phyloP scores from a whole-genome alignment of 2,797 vertebrate species.

The Geotrypetes seraphini region DNA sequence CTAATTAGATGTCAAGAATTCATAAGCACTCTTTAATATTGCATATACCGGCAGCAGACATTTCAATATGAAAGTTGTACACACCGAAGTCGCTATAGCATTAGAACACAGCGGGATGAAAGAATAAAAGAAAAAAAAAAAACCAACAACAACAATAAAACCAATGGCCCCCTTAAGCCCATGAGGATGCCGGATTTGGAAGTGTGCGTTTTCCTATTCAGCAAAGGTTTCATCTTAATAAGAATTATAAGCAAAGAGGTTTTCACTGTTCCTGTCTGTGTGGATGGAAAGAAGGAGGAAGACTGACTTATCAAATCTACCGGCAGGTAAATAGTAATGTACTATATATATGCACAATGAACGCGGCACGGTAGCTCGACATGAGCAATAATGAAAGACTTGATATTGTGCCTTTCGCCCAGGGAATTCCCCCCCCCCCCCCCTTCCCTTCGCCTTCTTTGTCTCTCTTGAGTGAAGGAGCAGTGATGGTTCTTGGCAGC shows the following conservation, averaged over 20 bases:
- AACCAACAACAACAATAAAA: too few relatives aligned
- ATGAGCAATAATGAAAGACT: constrained; percentile 76
- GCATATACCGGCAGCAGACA: constrained; percentile 94
- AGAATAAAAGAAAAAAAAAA: constrained; percentile 66
- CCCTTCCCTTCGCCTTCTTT: constrained; percentile 45
- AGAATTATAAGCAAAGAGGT: constrained; percentile 64
- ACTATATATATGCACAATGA: constrained; percentile 81
- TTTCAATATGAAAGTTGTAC: constrained; percentile 95
- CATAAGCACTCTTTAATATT: constrained; percentile 99
- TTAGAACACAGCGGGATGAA: constrained; percentile 70
- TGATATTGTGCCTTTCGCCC: constrained; percentile 65
- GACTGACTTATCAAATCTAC: constrained; percentile 71
- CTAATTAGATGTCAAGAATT: constrained; percentile 99
- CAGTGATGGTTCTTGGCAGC: constrained; percentile 65
- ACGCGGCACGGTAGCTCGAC: constrained; percentile 69
- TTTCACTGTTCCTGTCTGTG: constrained; percentile 40
- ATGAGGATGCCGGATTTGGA: constrained; percentile 72
- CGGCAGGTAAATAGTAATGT: constrained; percentile 85
- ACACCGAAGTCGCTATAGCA: constrained; percentile 84
- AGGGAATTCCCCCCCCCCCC: constrained; percentile 51
- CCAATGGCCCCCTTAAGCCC: constrained; percentile 80
- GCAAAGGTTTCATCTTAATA: constrained; percentile 70
- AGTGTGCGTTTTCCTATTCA: constrained; percentile 71
- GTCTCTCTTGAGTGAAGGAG: constrained; percentile 62
- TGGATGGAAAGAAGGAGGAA: constrained; percentile 52